A percentile compares a stretch with the other conserved stretches of the same genome.
Evolutionary conservation across 2,888 invertebrate genomes (phyloP).

Genomic region (Drosophila subsilvestris): DNA sequence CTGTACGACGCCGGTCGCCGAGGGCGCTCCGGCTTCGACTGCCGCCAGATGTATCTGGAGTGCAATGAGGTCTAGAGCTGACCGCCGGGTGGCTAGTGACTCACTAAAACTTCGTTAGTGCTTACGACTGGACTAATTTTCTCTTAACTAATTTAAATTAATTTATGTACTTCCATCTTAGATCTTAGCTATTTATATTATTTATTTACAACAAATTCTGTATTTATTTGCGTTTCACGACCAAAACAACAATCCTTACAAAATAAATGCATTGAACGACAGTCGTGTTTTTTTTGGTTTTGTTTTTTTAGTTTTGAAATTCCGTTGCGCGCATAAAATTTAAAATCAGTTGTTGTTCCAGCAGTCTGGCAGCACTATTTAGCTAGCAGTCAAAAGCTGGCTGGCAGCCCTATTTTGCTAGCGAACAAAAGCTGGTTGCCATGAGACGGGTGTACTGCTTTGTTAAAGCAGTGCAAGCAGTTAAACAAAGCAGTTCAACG

Average conservation of each 20-base stretch:
- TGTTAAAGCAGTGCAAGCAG: too few relatives aligned
- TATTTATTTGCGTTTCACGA: conserved; percentile 61
- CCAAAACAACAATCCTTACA: conserved; percentile 4
- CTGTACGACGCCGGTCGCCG: conserved; percentile 94
- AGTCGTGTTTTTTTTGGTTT: too few relatives aligned
- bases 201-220: conserved; percentile 69
- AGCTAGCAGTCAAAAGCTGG: too few relatives aligned
- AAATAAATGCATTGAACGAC: conserved; percentile 15
- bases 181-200: conserved; percentile 75
- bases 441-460: too few relatives aligned
- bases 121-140: conserved; percentile 64
- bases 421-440: too few relatives aligned
- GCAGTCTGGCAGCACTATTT: background rate
- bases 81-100: background rate
- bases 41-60: conserved; percentile 92
- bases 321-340: background rate
- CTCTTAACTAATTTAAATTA: conserved; percentile 77
- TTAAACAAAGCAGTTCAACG: too few relatives aligned
- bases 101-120: conserved; percentile 33
- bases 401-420: background rate
- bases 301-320: background rate
- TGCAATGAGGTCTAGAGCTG: conserved; percentile 92
- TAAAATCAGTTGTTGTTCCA: background rate
- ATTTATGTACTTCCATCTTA: conserved; percentile 74
- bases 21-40: conserved; percentile 93